Percentiles rank a stretch among this genome's conserved stretches.
Evolutionary conservation across 1,140 invertebrate genomes (phyloP).

Genomic region (Chlorops oryzae): DNA sequence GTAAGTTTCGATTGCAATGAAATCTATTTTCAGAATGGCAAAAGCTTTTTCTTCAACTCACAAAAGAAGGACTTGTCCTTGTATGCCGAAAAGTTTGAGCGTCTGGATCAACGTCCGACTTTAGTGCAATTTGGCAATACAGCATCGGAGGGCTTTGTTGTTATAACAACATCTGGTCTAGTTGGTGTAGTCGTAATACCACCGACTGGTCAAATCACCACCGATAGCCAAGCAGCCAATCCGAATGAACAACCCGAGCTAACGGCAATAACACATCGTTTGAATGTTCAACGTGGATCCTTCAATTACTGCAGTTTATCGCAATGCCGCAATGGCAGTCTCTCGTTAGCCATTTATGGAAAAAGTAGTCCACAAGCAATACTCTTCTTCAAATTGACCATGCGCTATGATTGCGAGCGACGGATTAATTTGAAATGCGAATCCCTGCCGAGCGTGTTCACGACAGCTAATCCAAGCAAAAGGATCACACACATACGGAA

Average conservation of each 20-base stretch:
- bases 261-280: slow-evolving; percentile 54
- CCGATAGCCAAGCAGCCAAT: too few relatives aligned
- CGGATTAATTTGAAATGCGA: slow-evolving; percentile 60
- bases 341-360: slow-evolving; percentile 55
- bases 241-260: slow-evolving; percentile 39
- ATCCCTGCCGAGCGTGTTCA: slow-evolving; percentile 76
- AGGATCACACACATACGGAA: slow-evolving; percentile 69
- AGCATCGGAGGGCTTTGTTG: slow-evolving; percentile 71
- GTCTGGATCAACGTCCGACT: slow-evolving; percentile 69
- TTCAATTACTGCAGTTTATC: slow-evolving; percentile 62
- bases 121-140: slow-evolving; percentile 78
- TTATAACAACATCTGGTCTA: slow-evolving; percentile 80
- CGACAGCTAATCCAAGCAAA: slow-evolving; percentile 50
- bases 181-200: slow-evolving; percentile 63
- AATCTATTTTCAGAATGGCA: slow-evolving; percentile 81
- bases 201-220: slow-evolving; percentile 19
- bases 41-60: slow-evolving; percentile 56
- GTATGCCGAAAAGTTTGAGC: slow-evolving; percentile 80
- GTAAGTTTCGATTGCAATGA: too few relatives aligned
- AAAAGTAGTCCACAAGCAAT: too few relatives aligned
- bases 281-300: too few relatives aligned
- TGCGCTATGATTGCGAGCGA: slow-evolving; percentile 52
- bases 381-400: slow-evolving; percentile 47
- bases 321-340: slow-evolving; percentile 62
- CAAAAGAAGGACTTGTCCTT: slow-evolving; percentile 70